These are phyloP conservation scores for Athalia rosae DNA, from an alignment of 2,888 invertebrate species.

Conservation along the genomic window DNA sequence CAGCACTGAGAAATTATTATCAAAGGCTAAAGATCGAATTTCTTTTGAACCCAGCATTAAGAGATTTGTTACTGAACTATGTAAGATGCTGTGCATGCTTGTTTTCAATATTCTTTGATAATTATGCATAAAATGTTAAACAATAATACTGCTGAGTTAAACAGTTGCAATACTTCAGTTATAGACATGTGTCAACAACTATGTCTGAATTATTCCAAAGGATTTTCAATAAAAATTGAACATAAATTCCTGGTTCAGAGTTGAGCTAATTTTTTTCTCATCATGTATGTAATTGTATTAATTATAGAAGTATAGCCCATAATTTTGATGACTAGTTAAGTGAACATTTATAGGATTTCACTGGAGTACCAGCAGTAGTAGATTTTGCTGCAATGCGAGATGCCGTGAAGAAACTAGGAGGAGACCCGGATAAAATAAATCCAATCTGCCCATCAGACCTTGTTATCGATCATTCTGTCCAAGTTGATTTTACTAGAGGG, in stretches of 20 bases:
- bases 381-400: conserved; percentile 99
- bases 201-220: no score
- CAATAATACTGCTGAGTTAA: no score
- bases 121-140: neutral
- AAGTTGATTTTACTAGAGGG: conserved; percentile 93
- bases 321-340: conserved; percentile 38
- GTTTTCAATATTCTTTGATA: neutral
- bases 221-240: no score
- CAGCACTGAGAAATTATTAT: neutral
- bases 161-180: no score
- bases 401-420: conserved; percentile 90
- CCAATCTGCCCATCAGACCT: conserved; percentile 98
- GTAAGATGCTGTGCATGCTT: neutral
- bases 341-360: conserved; percentile 82
- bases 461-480: conserved; percentile 98
- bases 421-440: conserved; percentile 95
- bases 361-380: conserved; percentile 98
- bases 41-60: neutral
- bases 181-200: no score
- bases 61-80: neutral
- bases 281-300: no score
- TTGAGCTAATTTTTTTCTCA: no score
- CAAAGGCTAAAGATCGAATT: neutral
- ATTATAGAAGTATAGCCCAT: neutral
- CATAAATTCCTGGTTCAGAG: no score